These are phyloP conservation scores for Euschistus heros DNA, from an alignment of 1,140 invertebrate species.

Conservation along the genomic window DNA sequence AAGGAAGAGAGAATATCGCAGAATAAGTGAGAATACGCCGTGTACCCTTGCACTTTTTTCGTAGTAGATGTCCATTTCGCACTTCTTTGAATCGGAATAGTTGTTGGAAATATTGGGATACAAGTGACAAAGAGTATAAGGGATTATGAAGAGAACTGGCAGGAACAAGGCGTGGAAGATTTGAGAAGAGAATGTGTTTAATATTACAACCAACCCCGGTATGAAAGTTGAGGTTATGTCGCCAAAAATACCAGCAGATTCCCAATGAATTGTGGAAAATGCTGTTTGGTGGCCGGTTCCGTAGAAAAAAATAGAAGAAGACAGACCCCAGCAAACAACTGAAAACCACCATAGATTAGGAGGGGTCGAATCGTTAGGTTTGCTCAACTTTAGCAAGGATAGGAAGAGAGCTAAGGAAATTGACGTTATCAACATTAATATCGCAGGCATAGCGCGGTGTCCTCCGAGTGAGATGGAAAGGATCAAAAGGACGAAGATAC, in stretches of 20 bases:
- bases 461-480: constrained; percentile 53
- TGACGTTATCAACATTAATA: constrained; percentile 47
- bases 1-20: constrained; percentile 63
- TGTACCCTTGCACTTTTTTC: constrained; percentile 45
- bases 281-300: constrained; percentile 84
- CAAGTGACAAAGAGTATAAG: constrained; percentile 56
- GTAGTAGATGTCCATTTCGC: constrained; percentile 57
- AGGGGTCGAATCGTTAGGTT: constrained; percentile 11
- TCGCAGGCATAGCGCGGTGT: constrained; percentile 44
- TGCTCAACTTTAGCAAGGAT: constrained; percentile 28
- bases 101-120: constrained; percentile 43
- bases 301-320: constrained; percentile 78
- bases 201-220: constrained; percentile 28
- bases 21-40: constrained; percentile 49
- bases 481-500: constrained; percentile 46
- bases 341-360: constrained; percentile 42
- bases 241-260: constrained; percentile 71
- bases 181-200: constrained; percentile 60
- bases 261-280: constrained; percentile 80
- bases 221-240: constrained; percentile 29
- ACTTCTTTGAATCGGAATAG: constrained; percentile 40
- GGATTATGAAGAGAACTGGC: constrained; percentile 58
- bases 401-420: constrained; percentile 29
- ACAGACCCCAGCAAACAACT: constrained; percentile 56
- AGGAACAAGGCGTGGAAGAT: constrained; percentile 54